Evolutionary conservation across 2,113 vertebrate species (phyloP).

Genomic region (Neogale vison): DNA sequence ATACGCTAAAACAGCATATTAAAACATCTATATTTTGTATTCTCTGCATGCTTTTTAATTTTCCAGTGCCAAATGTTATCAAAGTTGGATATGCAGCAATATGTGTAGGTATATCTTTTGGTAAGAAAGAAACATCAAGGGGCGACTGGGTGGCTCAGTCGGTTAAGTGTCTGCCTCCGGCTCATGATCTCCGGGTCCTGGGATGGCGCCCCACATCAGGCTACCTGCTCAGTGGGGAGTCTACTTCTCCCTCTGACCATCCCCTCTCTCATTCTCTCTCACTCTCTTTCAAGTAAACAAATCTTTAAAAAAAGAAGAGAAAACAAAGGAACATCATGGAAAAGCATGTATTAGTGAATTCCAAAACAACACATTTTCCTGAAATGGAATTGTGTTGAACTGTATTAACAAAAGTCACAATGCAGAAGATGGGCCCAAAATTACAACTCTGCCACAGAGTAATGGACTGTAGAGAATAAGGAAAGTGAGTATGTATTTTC

Average conservation of each 20-base stretch:
- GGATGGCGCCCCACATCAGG: too few species aligned
- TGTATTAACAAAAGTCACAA: background rate
- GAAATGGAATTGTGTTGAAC: background rate
- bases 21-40: constrained; percentile 1
- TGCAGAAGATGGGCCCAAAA: background rate
- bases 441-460: background rate
- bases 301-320: too few species aligned
- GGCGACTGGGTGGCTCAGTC: too few species aligned
- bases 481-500: background rate
- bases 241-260: too few species aligned
- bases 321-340: background rate
- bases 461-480: constrained; percentile 5
- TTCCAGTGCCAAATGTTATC: constrained; percentile 14
- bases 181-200: too few species aligned
- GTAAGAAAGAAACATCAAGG: background rate
- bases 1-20: too few species aligned
- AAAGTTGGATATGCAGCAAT: background rate
- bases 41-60: background rate
- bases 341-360: constrained; percentile 31
- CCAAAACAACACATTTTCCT: background rate
- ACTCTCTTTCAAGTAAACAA: too few species aligned
- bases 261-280: too few species aligned
- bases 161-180: too few species aligned
- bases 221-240: too few species aligned
- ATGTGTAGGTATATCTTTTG: constrained; percentile 21